Evolutionary conservation across 2,113 vertebrate genomes (phyloP).

Genomic region (Strix aluco): DNA sequence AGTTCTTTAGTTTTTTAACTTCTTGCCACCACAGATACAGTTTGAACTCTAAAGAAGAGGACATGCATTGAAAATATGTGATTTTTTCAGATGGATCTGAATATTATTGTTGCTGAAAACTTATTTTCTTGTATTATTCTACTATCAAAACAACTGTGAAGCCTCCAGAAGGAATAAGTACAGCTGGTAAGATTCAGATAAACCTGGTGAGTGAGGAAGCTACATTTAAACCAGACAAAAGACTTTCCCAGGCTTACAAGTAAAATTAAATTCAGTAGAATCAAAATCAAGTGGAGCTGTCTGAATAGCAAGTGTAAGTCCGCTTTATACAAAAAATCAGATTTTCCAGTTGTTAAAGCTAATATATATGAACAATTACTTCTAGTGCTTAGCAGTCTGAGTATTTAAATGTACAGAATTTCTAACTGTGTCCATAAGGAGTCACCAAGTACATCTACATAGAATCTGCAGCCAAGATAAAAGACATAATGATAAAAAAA

Average conservation of each 20-base stretch:
- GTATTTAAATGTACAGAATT: background rate
- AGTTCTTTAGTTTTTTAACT: background rate
- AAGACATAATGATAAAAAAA: background rate
- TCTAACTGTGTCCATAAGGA: background rate
- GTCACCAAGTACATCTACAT: background rate
- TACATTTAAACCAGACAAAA: background rate
- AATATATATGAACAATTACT: background rate
- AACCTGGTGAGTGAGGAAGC: background rate
- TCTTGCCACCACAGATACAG: background rate
- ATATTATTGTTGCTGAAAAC: background rate
- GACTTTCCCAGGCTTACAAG: background rate
- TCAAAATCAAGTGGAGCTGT: background rate
- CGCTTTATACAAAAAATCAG: background rate
- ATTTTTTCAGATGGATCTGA: background rate
- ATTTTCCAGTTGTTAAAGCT: background rate
- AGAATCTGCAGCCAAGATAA: background rate
- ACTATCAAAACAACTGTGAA: background rate
- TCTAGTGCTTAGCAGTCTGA: background rate
- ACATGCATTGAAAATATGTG: background rate
- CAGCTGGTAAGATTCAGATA: background rate
- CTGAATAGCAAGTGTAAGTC: background rate
- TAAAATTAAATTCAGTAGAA: background rate
- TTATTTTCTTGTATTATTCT: background rate
- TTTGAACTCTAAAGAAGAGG: background rate
- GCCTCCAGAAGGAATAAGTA: background rate